Percentiles rank a stretch among this genome's conserved stretches.
Evolutionary conservation across 2,113 vertebrate species (phyloP).

Genomic region (Colossoma macropomum): DNA sequence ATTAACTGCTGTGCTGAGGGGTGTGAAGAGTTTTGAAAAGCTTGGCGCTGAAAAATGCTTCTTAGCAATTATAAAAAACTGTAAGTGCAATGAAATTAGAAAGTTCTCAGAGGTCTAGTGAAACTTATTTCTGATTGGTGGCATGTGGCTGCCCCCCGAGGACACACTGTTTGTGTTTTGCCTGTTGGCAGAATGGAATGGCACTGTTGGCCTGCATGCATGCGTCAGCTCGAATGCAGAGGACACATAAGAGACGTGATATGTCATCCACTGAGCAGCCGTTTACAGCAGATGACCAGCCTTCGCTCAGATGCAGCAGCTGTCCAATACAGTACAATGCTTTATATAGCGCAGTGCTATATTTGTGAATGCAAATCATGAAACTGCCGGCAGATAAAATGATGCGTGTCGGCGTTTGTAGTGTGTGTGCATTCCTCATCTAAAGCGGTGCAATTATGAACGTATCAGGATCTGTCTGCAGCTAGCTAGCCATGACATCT

Average conservation of each 20-base stretch:
- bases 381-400: constrained; percentile 1
- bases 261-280: constrained; percentile 37
- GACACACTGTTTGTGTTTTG: constrained; percentile 18
- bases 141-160: constrained; percentile 15
- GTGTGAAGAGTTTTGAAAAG: too few relatives aligned
- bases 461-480: constrained; percentile 46
- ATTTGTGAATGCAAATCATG: constrained; percentile 5
- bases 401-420: constrained; percentile 1
- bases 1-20: too few relatives aligned
- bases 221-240: constrained; percentile 29
- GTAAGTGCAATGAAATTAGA: too few relatives aligned
- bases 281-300: constrained; percentile 46
- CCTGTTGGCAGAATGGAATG: constrained; percentile 17
- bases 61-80: too few relatives aligned
- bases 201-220: background rate
- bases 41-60: too few relatives aligned
- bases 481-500: constrained; percentile 36
- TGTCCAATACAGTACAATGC: constrained; percentile 6
- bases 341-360: background rate
- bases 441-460: constrained; percentile 11
- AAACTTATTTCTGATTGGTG: background rate
- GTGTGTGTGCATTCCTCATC: constrained; percentile 3
- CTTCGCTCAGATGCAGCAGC: background rate
- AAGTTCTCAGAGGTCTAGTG: background rate
- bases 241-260: constrained; percentile 36